Conservation (phyloP, 2,113 vertebrate genomes). For the Macheiramphus alcinus region DNA sequence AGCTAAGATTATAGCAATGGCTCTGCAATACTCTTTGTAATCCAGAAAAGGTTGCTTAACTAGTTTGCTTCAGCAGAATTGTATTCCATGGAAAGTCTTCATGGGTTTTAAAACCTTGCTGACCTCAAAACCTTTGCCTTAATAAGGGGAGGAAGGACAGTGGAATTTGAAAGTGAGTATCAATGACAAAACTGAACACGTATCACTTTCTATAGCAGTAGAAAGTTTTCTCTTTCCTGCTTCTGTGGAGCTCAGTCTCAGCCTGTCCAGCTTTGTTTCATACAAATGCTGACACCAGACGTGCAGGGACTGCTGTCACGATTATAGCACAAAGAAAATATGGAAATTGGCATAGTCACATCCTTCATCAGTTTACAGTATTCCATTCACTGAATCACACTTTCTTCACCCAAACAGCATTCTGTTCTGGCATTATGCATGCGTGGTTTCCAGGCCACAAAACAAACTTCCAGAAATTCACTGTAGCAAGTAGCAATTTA, state of each 20-base stretch:
- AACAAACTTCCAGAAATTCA: background rate
- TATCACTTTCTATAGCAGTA: background rate
- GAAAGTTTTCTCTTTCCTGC: background rate
- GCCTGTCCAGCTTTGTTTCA: background rate
- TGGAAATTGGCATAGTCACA: background rate
- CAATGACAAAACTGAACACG: background rate
- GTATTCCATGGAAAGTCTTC: background rate
- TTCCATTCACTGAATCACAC: background rate
- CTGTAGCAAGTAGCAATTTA: background rate
- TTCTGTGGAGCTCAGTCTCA: background rate
- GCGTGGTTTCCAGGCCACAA: background rate
- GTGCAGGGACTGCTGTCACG: background rate
- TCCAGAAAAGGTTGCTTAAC: constrained; percentile 19
- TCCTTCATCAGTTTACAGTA: background rate
- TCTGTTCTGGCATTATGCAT: background rate
- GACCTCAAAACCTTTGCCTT: background rate
- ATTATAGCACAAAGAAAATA: background rate
- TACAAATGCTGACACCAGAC: background rate
- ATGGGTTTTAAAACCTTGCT: background rate
- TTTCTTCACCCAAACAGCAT: background rate
- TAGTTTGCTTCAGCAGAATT: background rate
- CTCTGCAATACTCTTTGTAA: background rate
- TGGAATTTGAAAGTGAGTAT: background rate
- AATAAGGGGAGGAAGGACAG: background rate
- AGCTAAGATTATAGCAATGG: background rate